These are phyloP conservation scores for Zeus faber DNA, from an alignment of 2,113 vertebrate genomes.

Conservation along the genomic window DNA sequence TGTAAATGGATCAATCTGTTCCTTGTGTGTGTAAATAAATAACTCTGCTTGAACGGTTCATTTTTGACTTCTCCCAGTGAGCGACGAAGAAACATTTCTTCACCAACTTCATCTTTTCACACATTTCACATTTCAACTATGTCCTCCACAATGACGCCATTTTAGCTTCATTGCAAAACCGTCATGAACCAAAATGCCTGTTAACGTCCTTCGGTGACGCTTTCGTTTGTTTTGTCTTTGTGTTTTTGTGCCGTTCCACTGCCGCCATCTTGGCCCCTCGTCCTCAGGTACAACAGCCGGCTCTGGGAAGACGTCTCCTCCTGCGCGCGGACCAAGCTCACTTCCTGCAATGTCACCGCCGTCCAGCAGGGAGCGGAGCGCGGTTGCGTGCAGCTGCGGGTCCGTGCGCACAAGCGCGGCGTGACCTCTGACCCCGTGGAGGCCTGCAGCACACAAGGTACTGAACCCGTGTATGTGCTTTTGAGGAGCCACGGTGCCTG, in stretches of 20 bases:
- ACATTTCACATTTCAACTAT: too few species aligned
- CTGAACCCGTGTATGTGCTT: not conserved
- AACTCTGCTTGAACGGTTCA: too few species aligned
- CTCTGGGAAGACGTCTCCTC: slow-evolving; percentile 10
- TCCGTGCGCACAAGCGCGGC: not conserved
- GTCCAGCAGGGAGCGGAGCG: not conserved
- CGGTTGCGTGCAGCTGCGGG: slow-evolving; percentile 28
- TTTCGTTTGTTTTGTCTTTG: not conserved
- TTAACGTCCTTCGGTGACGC: too few species aligned
- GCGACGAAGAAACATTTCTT: too few species aligned
- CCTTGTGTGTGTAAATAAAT: too few species aligned
- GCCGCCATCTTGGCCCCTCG: slow-evolving; percentile 4
- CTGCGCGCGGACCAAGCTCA: slow-evolving; percentile 7
- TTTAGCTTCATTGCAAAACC: too few species aligned
- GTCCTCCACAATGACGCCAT: too few species aligned
- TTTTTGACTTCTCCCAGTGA: too few species aligned
- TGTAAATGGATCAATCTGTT: too few species aligned
- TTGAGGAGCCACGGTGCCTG: too few species aligned
- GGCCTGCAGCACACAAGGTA: slow-evolving; percentile 36
- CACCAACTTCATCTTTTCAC: too few species aligned
- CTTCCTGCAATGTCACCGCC: slow-evolving; percentile 18
- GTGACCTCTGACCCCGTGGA: not conserved
- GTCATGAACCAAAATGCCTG: too few species aligned
- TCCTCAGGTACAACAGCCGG: not conserved
- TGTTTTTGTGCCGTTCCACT: not conserved